phyloP scores from a whole-genome alignment of 2,888 invertebrate genomes.

The Watsonalla binaria region DNA sequence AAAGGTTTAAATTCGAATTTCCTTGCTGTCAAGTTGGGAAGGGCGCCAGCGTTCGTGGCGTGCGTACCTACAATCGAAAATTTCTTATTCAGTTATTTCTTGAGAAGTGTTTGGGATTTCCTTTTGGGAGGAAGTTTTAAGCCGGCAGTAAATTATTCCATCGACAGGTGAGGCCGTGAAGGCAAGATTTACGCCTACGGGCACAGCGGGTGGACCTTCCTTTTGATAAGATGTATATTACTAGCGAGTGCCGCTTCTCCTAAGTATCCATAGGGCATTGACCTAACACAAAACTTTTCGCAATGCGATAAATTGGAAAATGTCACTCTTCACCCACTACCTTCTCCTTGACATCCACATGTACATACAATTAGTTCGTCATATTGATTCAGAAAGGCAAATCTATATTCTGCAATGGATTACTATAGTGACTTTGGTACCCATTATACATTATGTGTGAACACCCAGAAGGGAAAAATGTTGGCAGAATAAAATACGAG shows the following conservation, averaged over 20 bases:
- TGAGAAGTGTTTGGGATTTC: constrained; percentile 75
- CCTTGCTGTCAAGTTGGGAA: constrained; percentile 44
- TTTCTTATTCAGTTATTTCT: constrained; percentile 76
- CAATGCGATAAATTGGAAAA: constrained; percentile 54
- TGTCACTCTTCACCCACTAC: constrained; percentile 38
- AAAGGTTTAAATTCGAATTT: constrained; percentile 56
- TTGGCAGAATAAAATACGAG: constrained; percentile 39
- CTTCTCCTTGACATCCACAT: too few relatives aligned
- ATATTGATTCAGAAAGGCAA: constrained; percentile 26
- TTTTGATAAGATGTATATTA: constrained; percentile 75
- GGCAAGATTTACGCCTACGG: constrained; percentile 75
- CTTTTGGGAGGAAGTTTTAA: constrained; percentile 72
- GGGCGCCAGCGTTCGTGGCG: constrained; percentile 30
- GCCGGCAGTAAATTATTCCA: constrained; percentile 76
- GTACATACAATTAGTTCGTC: constrained; percentile 10
- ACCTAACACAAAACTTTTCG: constrained; percentile 49
- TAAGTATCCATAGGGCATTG: constrained; percentile 65
- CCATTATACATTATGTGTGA: constrained; percentile 40
- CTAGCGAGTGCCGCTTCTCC: constrained; percentile 58
- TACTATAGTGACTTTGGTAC: constrained; percentile 38
- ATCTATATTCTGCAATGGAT: too few relatives aligned
- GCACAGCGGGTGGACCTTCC: constrained; percentile 60
- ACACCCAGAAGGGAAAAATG: constrained; percentile 39
- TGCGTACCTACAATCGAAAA: constrained; percentile 61
- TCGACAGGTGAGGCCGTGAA: constrained; percentile 78